phyloP scores from a whole-genome alignment of 2,797 vertebrate genomes.

The Triplophysa yarkandensis region DNA sequence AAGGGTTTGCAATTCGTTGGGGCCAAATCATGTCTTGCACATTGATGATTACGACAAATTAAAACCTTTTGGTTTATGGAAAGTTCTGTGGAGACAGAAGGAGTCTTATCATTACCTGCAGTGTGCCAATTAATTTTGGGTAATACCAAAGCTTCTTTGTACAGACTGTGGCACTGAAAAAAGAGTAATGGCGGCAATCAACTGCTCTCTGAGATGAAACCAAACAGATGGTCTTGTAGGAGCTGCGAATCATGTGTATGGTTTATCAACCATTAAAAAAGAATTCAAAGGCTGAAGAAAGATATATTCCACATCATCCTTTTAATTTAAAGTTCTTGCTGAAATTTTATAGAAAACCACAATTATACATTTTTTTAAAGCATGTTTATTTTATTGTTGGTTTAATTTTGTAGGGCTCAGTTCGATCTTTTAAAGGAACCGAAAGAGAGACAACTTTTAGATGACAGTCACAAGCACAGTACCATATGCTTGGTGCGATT shows the following conservation, averaged over 20 bases:
- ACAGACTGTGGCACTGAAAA: constrained; percentile 56
- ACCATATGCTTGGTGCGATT: constrained; percentile 37
- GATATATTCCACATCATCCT: no score
- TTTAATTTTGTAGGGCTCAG: constrained; percentile 14
- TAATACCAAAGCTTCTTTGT: constrained; percentile 40
- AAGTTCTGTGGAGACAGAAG: constrained; percentile 38
- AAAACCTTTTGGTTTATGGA: constrained; percentile 43
- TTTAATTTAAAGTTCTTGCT: no score
- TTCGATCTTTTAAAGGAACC: constrained; percentile 44
- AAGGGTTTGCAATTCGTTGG: constrained; percentile 11
- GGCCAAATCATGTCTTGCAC: constrained; percentile 16
- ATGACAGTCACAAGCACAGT: constrained; percentile 25
- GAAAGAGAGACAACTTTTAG: constrained; percentile 19
- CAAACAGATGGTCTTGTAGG: constrained; percentile 45
- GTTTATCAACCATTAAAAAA: constrained; percentile 40
- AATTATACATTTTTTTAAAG: no score
- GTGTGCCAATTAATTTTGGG: constrained; percentile 36
- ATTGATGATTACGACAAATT: constrained; percentile 48
- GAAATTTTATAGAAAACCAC: no score
- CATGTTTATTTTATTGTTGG: background rate
- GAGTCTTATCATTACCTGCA: constrained; percentile 42
- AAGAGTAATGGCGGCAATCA: constrained; percentile 46
- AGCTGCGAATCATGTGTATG: constrained; percentile 47
- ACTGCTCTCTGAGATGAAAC: constrained; percentile 47
- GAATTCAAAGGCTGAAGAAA: constrained; percentile 49